A percentile compares a stretch with the other conserved stretches of the same genome.
Conservation (phyloP, 1,140 invertebrate species). For the Drosophila azteca region DNA sequence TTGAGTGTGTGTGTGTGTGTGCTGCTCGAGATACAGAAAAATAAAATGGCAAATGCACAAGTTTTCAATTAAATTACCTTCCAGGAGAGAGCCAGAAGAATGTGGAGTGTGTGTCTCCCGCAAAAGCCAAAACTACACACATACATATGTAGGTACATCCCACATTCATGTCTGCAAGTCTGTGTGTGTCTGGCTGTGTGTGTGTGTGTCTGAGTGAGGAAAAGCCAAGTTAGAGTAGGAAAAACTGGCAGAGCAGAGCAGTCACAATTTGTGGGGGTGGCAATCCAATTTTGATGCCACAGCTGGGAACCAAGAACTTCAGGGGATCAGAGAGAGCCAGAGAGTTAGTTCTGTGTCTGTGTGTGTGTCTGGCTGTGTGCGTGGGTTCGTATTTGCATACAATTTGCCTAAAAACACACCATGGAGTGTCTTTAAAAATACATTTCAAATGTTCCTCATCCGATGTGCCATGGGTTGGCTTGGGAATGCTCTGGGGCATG, state of each 20-base stretch:
- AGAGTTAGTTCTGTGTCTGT: not conserved
- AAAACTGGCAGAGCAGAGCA: slow-evolving; percentile 33
- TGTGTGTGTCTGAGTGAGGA: not conserved
- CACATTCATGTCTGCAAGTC: not conserved
- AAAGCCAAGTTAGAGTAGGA: slow-evolving; percentile 23
- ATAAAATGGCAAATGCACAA: slow-evolving; percentile 73
- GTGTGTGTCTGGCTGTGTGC: slow-evolving; percentile 3
- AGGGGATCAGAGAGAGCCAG: not conserved
- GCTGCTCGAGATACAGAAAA: slow-evolving; percentile 14
- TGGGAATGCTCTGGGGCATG: not conserved
- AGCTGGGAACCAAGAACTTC: slow-evolving; percentile 32
- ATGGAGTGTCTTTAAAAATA: slow-evolving; percentile 79
- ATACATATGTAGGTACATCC: slow-evolving; percentile 5
- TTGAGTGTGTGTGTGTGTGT: slow-evolving; percentile 14
- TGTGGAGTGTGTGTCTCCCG: slow-evolving; percentile 10
- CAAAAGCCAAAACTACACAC: slow-evolving; percentile 45
- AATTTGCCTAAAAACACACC: slow-evolving; percentile 81
- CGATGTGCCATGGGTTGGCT: not conserved
- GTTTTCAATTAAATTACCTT: slow-evolving; percentile 79
- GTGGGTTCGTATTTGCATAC: slow-evolving; percentile 78
- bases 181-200: too few relatives aligned
- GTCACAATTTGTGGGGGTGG: slow-evolving; percentile 59
- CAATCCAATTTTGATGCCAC: slow-evolving; percentile 75
- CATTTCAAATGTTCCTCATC: slow-evolving; percentile 52
- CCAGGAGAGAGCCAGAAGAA: not conserved